Percentiles rank a stretch among this genome's conserved stretches.
Conservation (phyloP, 1,140 invertebrate genomes). For the Artemia franciscana region DNA sequence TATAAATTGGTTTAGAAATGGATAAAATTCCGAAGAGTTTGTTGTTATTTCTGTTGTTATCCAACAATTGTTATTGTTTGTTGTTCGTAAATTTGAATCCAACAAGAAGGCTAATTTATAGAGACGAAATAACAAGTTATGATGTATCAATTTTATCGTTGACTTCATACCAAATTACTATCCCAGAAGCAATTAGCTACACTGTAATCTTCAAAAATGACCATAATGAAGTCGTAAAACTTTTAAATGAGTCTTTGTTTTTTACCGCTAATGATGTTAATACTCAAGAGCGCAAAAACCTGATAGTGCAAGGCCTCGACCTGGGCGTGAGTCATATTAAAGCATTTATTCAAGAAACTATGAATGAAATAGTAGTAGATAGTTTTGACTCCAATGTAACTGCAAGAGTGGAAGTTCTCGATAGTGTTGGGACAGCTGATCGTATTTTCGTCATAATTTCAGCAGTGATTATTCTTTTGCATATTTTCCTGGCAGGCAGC, state of each 20-base stretch:
- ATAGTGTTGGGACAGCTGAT: background rate
- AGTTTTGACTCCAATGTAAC: background rate
- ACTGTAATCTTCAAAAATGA: background rate
- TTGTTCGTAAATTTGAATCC: background rate
- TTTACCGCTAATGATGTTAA: background rate
- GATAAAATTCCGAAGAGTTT: no score
- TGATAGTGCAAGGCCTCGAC: background rate
- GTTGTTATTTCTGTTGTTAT: no score
- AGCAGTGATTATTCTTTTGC: slow-evolving; percentile 15
- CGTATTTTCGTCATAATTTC: background rate
- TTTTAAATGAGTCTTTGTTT: background rate
- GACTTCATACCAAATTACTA: background rate
- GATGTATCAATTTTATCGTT: background rate
- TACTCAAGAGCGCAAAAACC: background rate
- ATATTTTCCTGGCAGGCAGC: slow-evolving; percentile 19
- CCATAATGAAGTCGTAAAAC: background rate
- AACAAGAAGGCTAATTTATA: background rate
- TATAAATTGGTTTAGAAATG: no score
- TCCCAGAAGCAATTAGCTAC: background rate
- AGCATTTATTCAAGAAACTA: background rate
- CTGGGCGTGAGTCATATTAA: background rate
- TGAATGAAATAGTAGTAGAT: background rate
- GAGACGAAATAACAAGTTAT: background rate
- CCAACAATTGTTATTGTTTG: no score
- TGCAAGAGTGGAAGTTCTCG: background rate